Base-by-base conservation (phyloP, 2,113 vertebrate species). In the Sorex araneus region DNA sequence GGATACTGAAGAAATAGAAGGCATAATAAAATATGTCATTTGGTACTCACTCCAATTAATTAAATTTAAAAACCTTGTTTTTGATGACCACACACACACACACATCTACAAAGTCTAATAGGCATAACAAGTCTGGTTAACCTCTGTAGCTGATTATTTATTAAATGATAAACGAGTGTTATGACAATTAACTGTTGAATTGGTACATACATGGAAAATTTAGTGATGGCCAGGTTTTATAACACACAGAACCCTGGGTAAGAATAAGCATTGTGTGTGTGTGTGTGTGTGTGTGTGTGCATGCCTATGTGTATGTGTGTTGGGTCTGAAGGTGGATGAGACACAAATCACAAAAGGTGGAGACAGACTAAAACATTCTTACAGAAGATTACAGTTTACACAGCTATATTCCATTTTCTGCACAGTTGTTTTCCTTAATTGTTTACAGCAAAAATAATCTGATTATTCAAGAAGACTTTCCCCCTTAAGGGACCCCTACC, bases 371-470 rank as follows among this genome's bases (percentile, higher is more conserved):
- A 84, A 1, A 8, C 78, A 3, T n/a, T 81, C 47, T 60, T 27
- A 73, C 15, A 73, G 10, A 87, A 30, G 47, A 0, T 4, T 57
- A 66, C 3, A 15, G 6, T 43, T 28, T 40, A 57, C 7, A 23
- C 3, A 3, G 67, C 2, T 64, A 0, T 7, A 47, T 95, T 79
- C 75, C 50, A 69, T 54, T 92, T 76, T 28, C 40, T 74, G 78
- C 30, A 28, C 43, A 32, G 67, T n/a, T 79, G 36, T 89, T 89
- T 74, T 86, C 85, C 63, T 36, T 28, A 87, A 84, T n/a, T 36
- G 5, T 11, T 57, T 54, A 74, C 40, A 54, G 21, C 11, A 89
- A 88, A 88, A 85, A 40, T 57, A 40, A 81, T 84, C 23, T 75
- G 34, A 82, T 63, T 67, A 60, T 11, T 21, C 69, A 78, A 71